Percentiles rank a stretch among this genome's conserved stretches.
phyloP scores from a whole-genome alignment of 1,140 invertebrate species.

The Drosophila burlai region DNA sequence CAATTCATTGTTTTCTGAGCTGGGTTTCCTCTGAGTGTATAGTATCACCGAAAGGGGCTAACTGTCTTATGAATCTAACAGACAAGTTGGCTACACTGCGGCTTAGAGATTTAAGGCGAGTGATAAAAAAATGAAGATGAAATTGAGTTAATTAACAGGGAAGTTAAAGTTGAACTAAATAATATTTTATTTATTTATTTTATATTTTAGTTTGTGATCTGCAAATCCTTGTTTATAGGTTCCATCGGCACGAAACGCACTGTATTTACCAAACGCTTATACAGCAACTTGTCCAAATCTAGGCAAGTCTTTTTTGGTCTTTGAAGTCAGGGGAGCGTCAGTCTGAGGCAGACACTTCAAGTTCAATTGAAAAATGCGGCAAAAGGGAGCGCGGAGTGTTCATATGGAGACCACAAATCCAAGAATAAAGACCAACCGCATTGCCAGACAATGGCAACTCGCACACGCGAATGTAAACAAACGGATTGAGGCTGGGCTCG shows the following conservation, averaged over 20 bases:
- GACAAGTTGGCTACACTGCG: constrained; percentile 10
- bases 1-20: constrained; percentile 3
- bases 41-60: not conserved
- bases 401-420: constrained; percentile 17
- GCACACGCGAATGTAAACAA: constrained; percentile 27
- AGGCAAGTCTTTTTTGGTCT: constrained; percentile 50
- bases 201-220: not conserved
- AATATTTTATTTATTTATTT: not conserved
- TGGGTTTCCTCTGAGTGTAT: not conserved
- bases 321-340: constrained; percentile 42
- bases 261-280: constrained; percentile 22
- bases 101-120: not conserved
- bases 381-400: constrained; percentile 12
- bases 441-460: constrained; percentile 68
- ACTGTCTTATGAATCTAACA: not conserved
- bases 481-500: constrained; percentile 53
- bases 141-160: too few relatives aligned
- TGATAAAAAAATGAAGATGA: not conserved
- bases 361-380: constrained; percentile 78
- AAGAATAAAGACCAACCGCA: constrained; percentile 71
- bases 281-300: constrained; percentile 35
- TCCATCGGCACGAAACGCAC: not conserved
- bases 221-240: not conserved
- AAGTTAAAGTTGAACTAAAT: not conserved
- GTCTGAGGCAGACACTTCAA: constrained; percentile 64